phyloP scores from a whole-genome alignment of 92 coral and sea anemone genomes.

The Parazoanthus swiftii region DNA sequence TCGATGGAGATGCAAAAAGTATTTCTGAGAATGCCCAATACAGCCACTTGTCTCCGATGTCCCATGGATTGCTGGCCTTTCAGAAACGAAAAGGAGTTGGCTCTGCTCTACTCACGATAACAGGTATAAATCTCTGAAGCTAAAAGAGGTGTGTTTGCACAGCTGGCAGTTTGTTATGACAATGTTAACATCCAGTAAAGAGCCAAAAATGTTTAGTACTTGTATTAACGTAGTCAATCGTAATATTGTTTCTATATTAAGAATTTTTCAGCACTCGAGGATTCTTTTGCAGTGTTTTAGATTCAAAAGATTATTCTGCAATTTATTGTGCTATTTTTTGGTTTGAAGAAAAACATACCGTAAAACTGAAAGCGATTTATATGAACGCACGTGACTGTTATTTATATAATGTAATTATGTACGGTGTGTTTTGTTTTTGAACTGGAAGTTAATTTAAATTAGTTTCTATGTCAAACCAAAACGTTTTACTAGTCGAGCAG shows the following conservation, averaged over 20 bases:
- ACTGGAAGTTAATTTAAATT: no score
- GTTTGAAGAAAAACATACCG: no score
- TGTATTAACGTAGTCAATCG: neutral
- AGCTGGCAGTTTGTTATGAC: neutral
- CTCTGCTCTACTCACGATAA: slow-evolving; percentile 58
- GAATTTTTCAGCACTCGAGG: neutral
- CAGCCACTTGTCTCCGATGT: slow-evolving; percentile 61
- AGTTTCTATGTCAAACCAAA: no score
- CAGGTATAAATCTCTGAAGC: slow-evolving; percentile 49
- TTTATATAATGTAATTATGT: no score
- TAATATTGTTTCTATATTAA: neutral
- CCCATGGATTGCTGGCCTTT: slow-evolving; percentile 74
- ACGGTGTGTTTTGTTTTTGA: no score
- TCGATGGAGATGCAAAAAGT: slow-evolving; percentile 11
- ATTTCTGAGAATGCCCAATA: slow-evolving; percentile 10
- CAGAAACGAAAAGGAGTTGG: slow-evolving; percentile 77
- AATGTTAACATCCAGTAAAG: neutral
- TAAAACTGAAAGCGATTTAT: neutral
- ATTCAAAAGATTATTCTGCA: no score
- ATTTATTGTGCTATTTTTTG: neutral
- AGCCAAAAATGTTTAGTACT: neutral
- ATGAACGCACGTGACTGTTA: neutral
- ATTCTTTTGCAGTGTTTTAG: neutral
- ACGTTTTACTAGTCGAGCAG: neutral
- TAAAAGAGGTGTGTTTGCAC: neutral